Percentiles rank a stretch among this genome's conserved stretches.
These are phyloP conservation scores for Pseudoips prasinana DNA, from an alignment of 2,888 invertebrate genomes.

Conservation along the genomic window DNA sequence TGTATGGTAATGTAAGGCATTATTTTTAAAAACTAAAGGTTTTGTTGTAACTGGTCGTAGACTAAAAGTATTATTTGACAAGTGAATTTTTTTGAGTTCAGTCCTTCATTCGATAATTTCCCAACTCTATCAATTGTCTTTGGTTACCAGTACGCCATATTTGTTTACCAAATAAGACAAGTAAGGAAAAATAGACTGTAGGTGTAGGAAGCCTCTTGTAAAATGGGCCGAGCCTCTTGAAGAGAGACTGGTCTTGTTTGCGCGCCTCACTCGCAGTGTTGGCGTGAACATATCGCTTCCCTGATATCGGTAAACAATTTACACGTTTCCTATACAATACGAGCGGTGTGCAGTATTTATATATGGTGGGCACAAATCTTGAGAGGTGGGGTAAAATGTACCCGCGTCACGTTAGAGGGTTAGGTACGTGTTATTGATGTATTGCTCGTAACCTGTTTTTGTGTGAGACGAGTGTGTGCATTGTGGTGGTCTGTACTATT, in stretches of 20 bases:
- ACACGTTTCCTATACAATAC: slow-evolving; percentile 41
- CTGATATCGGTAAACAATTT: slow-evolving; percentile 53
- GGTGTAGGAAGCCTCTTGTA: slow-evolving; percentile 23
- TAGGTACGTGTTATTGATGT: slow-evolving; percentile 35
- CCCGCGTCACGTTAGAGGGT: slow-evolving; percentile 25
- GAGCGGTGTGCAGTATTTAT: slow-evolving; percentile 30
- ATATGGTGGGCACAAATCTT: slow-evolving; percentile 30
- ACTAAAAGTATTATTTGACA: no score
- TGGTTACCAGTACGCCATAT: no score
- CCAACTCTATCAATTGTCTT: no score
- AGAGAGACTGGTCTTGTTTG: slow-evolving; percentile 35
- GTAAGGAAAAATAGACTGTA: no score
- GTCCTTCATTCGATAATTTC: no score
- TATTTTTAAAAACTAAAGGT: no score
- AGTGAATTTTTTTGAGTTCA: no score
- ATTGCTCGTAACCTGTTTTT: slow-evolving; percentile 27
- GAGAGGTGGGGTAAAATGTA: slow-evolving; percentile 32
- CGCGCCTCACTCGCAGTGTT: slow-evolving; percentile 34
- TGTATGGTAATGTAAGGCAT: no score
- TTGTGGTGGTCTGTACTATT: slow-evolving; percentile 21
- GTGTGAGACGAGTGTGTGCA: slow-evolving; percentile 15
- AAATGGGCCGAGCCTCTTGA: slow-evolving; percentile 32
- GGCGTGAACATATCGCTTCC: slow-evolving; percentile 42
- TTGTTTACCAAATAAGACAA: no score
- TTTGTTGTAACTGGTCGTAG: no score